Evolutionary conservation across 2,888 invertebrate genomes (phyloP).

Genomic region (Zygaena filipendulae): DNA sequence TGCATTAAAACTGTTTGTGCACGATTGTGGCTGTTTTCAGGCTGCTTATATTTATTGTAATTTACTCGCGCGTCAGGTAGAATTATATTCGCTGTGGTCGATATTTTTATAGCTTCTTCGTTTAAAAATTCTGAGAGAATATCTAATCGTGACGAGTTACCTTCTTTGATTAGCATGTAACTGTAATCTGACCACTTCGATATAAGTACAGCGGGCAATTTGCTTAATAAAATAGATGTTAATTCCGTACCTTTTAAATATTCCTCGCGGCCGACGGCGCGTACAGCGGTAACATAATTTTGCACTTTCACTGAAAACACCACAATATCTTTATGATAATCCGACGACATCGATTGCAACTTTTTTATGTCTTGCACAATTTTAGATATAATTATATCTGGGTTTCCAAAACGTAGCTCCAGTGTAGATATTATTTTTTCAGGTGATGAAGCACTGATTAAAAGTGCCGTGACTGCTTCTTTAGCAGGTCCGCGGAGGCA

Average conservation of each 20-base stretch:
- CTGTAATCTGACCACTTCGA: constrained; percentile 21
- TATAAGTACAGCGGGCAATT: constrained; percentile 14
- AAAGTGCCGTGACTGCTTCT: constrained; percentile 16
- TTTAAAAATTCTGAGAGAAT: constrained; percentile 17
- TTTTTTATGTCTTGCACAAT: constrained; percentile 14
- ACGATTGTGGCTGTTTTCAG: constrained; percentile 1
- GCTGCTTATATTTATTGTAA: constrained; percentile 7
- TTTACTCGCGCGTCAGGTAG: constrained; percentile 12
- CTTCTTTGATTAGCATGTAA: constrained; percentile 11
- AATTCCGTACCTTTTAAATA: constrained; percentile 10
- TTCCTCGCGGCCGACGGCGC: constrained; percentile 10
- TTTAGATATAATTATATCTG: constrained; percentile 15
- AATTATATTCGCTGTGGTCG: constrained; percentile 7
- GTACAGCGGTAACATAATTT: constrained; percentile 15
- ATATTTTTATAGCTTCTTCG: constrained; percentile 16
- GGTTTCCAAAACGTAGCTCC: constrained; percentile 18
- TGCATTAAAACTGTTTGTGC: constrained; percentile 14
- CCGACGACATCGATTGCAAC: constrained; percentile 11
- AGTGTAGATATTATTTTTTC: constrained; percentile 14
- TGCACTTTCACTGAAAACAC: constrained; percentile 16
- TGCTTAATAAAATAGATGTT: constrained; percentile 13
- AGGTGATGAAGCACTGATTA: constrained; percentile 16
- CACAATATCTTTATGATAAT: constrained; percentile 17
- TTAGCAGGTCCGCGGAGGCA: constrained; percentile 18
- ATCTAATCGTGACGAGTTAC: constrained; percentile 13